Base-by-base conservation (phyloP, 2,113 vertebrate species). In the Gasterosteus nipponicus region DNA sequence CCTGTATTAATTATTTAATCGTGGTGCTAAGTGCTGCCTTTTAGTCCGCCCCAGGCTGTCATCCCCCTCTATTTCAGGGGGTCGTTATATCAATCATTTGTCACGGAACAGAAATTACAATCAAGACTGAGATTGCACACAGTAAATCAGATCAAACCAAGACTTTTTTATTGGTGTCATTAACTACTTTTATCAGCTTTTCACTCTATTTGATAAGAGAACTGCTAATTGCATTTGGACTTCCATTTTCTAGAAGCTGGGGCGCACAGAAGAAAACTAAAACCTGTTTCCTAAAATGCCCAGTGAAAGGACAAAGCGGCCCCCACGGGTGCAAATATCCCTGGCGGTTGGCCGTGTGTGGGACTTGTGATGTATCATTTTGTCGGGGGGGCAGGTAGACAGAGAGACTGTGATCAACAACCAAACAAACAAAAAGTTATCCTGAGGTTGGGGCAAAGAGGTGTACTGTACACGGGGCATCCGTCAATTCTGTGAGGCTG, bases 1-100 rank as follows among this genome's bases (percentile, higher is more conserved):
- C 90, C 86, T 74, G 63, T 91, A 91, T 94, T 94, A 94, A 94
- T 95, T 94, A 93, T 93, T 94, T 94, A 93, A 94, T 93, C 90
- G 84, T 80, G 78, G 86, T 81, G 87, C 91, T 93, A 93, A 94
- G 91, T 94, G 93, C 92, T 91, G 83, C 89, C 86, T 93, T 94
- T 92, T 90, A 92, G 90, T 85, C 81, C 83, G 87, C 72, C 80
- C 80, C 46, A 84, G 82, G 85, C 91, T 93, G 89, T 90, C 90
- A 87, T 83, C 86, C 87, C 73, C 82, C 79, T 89, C 92, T 89
- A 91, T 93, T 91, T 91, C 87, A 89, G 82, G 66, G 69, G 78
- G 47, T 78, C 82, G 74, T 91, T 92, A 90, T 87, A 89, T 94
- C 90, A 94, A 90, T 88, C 88, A 89, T 87, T 89, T 89, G 82